Evolutionary conservation across 2,888 invertebrate genomes (phyloP).

Genomic region (Lordiphosa andalusiaca): DNA sequence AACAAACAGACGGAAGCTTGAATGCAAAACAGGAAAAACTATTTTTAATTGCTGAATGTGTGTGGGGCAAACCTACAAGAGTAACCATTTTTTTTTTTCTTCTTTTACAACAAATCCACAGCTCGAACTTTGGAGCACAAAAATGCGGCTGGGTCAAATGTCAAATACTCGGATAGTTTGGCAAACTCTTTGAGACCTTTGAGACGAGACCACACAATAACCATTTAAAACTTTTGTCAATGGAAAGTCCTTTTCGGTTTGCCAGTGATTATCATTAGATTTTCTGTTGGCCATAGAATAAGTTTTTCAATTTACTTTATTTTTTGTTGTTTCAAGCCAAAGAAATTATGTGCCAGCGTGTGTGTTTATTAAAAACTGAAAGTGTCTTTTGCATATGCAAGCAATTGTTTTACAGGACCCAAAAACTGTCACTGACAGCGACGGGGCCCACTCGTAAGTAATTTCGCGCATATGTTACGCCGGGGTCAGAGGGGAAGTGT

Average conservation of each 20-base stretch:
- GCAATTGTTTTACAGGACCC: slow-evolving; percentile 52
- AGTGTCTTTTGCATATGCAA: slow-evolving; percentile 46
- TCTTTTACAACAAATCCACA: no score
- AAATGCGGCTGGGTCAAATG: no score
- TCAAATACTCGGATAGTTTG: neutral
- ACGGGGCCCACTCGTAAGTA: slow-evolving; percentile 55
- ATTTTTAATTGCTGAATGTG: no score
- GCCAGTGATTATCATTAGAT: no score
- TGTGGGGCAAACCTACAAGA: no score
- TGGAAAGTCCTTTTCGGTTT: neutral
- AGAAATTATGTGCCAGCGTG: slow-evolving; percentile 16
- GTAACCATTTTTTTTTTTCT: no score
- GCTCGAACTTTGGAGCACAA: no score
- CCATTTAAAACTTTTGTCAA: slow-evolving; percentile 12
- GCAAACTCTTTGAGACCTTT: slow-evolving; percentile 5
- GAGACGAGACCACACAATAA: slow-evolving; percentile 8
- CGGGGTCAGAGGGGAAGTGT: slow-evolving; percentile 4
- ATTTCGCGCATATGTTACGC: slow-evolving; percentile 74
- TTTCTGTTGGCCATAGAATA: slow-evolving; percentile 27
- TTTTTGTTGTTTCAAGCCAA: slow-evolving; percentile 18
- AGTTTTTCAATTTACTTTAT: slow-evolving; percentile 36
- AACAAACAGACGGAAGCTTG: no score
- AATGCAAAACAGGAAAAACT: no score
- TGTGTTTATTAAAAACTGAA: slow-evolving; percentile 52
- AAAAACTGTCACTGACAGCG: slow-evolving; percentile 38